phyloP scores from a whole-genome alignment of 1,140 invertebrate species.

The Ptiloglossa arizonensis region DNA sequence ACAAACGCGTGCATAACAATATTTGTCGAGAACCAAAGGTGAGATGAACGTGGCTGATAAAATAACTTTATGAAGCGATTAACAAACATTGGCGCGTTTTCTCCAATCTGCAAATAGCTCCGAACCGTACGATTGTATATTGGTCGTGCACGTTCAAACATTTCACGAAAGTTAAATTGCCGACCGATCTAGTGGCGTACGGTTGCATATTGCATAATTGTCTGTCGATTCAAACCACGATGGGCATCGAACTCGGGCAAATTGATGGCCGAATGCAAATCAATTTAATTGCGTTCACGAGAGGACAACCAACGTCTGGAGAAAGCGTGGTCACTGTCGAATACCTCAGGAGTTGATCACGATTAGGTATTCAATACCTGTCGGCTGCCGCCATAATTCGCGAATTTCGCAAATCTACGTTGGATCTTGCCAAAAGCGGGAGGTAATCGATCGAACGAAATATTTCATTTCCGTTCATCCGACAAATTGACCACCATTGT shows the following conservation, averaged over 20 bases:
- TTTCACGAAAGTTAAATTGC: conserved; percentile 23
- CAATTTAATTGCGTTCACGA: conserved; percentile 41
- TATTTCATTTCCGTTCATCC: neutral
- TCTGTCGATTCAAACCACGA: conserved; percentile 19
- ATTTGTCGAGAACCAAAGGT: neutral
- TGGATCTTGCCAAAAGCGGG: too few relatives aligned
- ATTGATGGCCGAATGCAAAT: conserved; percentile 45
- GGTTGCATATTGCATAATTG: conserved; percentile 28
- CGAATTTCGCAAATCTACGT: neutral
- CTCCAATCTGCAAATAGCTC: neutral
- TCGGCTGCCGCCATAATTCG: neutral
- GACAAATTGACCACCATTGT: too few relatives aligned
- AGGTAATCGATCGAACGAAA: too few relatives aligned
- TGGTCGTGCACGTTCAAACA: neutral
- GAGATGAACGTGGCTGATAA: neutral
- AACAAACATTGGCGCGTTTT: conserved; percentile 4
- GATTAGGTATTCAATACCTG: conserved; percentile 22
- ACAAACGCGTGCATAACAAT: neutral
- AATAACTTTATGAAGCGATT: conserved; percentile 1
- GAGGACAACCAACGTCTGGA: conserved; percentile 28
- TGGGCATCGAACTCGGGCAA: conserved; percentile 34
- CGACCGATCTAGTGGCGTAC: neutral
- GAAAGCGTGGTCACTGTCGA: conserved; percentile 19
- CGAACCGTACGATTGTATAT: neutral
- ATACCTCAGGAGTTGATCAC: conserved; percentile 20